Evolutionary conservation across 2,888 invertebrate genomes (phyloP).

Genomic region (Patella ulyssiponensis): DNA sequence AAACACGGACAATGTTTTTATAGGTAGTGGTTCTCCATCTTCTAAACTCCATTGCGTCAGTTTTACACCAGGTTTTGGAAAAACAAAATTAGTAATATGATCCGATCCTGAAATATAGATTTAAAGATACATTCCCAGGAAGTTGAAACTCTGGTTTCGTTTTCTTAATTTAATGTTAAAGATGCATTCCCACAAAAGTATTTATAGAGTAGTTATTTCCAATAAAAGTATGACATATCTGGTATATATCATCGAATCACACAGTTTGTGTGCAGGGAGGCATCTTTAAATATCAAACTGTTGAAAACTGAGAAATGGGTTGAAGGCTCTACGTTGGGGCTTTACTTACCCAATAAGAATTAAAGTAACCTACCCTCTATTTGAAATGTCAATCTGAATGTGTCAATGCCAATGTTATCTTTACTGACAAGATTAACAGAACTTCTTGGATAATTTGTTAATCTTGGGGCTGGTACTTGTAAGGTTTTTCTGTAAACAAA

Average conservation of each 20-base stretch:
- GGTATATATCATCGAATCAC: too few species aligned
- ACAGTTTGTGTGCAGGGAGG: too few species aligned
- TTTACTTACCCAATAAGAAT: not conserved
- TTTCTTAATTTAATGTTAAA: too few species aligned
- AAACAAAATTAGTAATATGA: conserved; percentile 80
- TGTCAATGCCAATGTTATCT: conserved; percentile 29
- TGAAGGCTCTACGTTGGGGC: too few species aligned
- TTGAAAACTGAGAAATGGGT: not conserved
- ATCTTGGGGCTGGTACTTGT: conserved; percentile 77
- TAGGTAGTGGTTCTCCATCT: conserved; percentile 73
- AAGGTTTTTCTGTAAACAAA: conserved; percentile 75
- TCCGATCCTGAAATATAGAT: conserved; percentile 76
- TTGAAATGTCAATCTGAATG: conserved; percentile 49
- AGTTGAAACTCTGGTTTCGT: not conserved
- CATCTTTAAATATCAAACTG: not conserved
- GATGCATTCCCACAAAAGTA: too few species aligned
- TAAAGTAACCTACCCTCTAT: conserved; percentile 56
- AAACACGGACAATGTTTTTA: conserved; percentile 75
- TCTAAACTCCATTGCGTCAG: conserved; percentile 77
- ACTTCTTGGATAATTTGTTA: conserved; percentile 74
- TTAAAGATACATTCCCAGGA: too few species aligned
- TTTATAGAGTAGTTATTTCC: too few species aligned
- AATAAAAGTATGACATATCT: too few species aligned
- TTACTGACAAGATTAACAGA: conserved; percentile 41
- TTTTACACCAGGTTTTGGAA: conserved; percentile 76